Conservation (phyloP, 1,140 invertebrate genomes). For the Nylanderia fulva region DNA sequence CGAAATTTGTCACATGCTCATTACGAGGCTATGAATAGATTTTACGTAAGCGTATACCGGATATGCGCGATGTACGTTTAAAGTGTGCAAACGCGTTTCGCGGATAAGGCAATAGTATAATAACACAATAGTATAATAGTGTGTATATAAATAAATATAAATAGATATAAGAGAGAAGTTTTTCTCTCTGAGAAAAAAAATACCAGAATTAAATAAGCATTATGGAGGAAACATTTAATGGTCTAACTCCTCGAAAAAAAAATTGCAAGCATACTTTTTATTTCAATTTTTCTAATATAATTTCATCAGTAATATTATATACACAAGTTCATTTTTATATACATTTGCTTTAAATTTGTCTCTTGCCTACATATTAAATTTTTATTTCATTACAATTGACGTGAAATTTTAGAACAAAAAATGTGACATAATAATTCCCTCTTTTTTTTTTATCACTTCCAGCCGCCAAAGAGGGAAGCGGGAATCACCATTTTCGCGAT, state of each 20-base stretch:
- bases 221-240: not conserved
- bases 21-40: slow-evolving; percentile 2
- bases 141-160: not conserved
- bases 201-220: not conserved
- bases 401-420: not conserved
- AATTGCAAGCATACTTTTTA: not conserved
- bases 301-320: not conserved
- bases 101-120: not conserved
- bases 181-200: not conserved
- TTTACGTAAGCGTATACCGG: slow-evolving; percentile 1
- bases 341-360: not conserved
- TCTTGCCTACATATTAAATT: not conserved
- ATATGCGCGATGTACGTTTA: not conserved
- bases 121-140: not conserved
- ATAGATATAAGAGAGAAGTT: not conserved
- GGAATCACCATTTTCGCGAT: slow-evolving; percentile 11
- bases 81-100: not conserved
- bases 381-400: not conserved
- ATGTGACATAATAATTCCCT: not conserved
- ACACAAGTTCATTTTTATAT: not conserved
- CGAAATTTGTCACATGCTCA: slow-evolving; percentile 26
- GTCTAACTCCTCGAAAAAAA: not conserved
- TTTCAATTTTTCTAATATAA: not conserved
- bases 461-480: not conserved
- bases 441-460: not conserved